Evolutionary conservation across 2,797 vertebrate species (phyloP).

Genomic region (Schizopygopsis malacanthus): DNA sequence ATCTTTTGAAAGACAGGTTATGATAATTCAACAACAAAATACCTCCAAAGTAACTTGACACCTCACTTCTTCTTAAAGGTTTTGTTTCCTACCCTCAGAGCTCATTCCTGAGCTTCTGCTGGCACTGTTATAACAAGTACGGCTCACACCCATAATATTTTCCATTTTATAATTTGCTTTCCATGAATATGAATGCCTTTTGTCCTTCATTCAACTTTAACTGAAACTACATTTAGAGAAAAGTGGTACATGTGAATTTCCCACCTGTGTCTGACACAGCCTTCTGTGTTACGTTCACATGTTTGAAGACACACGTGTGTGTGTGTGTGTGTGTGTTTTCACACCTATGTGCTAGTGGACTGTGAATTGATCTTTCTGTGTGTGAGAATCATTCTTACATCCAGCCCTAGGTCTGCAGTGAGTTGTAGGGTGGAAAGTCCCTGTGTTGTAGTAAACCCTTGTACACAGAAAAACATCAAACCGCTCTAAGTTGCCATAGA

Average conservation of each 20-base stretch:
- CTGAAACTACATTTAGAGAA: slow-evolving; percentile 33
- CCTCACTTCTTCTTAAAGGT: background rate
- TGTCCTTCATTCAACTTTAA: background rate
- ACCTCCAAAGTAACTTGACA: background rate
- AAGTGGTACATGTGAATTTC: slow-evolving; percentile 26
- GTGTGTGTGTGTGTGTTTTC: slow-evolving; percentile 33
- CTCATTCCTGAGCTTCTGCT: slow-evolving; percentile 25
- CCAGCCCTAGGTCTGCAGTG: slow-evolving; percentile 10
- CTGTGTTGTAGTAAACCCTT: slow-evolving; percentile 41
- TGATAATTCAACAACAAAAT: slow-evolving; percentile 5
- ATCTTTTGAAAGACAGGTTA: slow-evolving; percentile 13
- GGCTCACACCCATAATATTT: slow-evolving; percentile 16
- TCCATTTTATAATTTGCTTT: background rate
- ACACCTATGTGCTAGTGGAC: slow-evolving; percentile 37
- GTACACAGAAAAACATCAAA: slow-evolving; percentile 31
- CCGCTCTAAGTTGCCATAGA: slow-evolving; percentile 49
- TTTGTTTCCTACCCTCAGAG: slow-evolving; percentile 22
- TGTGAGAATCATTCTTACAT: slow-evolving; percentile 26
- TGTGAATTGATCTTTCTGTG: slow-evolving; percentile 54
- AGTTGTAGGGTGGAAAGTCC: slow-evolving; percentile 50
- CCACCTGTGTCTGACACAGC: slow-evolving; percentile 33
- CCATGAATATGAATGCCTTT: background rate
- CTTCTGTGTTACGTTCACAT: slow-evolving; percentile 3
- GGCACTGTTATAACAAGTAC: slow-evolving; percentile 5
- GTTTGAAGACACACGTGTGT: background rate